Evolutionary conservation across 2,113 vertebrate genomes (phyloP).

Genomic region (Crotophaga sulcirostris): DNA sequence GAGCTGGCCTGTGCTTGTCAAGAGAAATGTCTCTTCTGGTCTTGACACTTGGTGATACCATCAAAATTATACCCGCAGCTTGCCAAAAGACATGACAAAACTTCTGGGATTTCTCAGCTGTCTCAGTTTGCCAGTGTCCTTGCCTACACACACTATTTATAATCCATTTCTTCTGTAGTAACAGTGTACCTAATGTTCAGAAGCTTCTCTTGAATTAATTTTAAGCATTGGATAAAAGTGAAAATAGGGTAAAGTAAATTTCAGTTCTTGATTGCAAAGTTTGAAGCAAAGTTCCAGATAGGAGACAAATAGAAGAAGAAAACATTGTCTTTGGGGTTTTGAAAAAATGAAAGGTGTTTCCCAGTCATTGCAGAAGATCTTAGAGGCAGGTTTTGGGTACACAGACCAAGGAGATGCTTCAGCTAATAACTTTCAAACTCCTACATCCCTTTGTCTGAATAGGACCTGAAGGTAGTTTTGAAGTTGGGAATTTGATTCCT

Average conservation of each 20-base stretch:
- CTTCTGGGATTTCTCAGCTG: background rate
- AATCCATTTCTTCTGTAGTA: background rate
- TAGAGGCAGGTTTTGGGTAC: background rate
- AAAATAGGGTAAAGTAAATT: background rate
- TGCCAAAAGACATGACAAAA: background rate
- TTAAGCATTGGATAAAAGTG: background rate
- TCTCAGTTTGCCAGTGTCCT: background rate
- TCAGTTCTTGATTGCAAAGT: background rate
- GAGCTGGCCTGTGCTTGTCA: background rate
- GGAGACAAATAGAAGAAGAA: background rate
- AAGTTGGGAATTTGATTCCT: background rate
- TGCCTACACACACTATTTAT: background rate
- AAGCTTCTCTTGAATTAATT: background rate
- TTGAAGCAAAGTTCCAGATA: background rate
- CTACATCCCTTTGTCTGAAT: background rate
- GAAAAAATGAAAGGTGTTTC: background rate
- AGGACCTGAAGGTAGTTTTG: background rate
- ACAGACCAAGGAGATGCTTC: background rate
- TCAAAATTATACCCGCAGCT: background rate
- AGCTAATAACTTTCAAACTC: background rate
- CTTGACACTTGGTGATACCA: background rate
- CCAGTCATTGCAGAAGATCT: background rate
- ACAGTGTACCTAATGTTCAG: background rate
- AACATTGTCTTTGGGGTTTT: background rate
- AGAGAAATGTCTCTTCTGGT: background rate